These are phyloP conservation scores for Sorex araneus DNA, from an alignment of 2,113 vertebrate genomes.

Conservation along the genomic window DNA sequence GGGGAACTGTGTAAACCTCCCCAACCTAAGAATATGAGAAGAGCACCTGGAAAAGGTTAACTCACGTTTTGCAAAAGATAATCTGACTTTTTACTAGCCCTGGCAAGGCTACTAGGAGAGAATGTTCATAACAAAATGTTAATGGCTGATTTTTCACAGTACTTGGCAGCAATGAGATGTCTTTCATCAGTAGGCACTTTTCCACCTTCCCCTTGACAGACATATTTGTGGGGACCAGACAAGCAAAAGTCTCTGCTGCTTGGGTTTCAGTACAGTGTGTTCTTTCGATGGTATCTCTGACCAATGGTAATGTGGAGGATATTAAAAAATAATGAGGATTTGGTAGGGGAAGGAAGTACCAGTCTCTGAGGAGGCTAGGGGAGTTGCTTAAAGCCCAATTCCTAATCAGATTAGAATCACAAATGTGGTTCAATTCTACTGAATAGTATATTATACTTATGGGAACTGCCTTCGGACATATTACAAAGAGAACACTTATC, in stretches of 20 bases:
- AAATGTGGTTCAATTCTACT: conserved; percentile 64
- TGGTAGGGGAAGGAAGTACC: conserved; percentile 65
- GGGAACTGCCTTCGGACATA: conserved; percentile 16
- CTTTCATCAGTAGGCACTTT: conserved; percentile 75
- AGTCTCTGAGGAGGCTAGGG: conserved; percentile 64
- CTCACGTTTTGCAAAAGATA: conserved; percentile 54
- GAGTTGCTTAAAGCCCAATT: conserved; percentile 49
- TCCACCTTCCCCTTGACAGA: conserved; percentile 74
- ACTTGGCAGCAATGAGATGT: conserved; percentile 57
- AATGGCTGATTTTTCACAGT: conserved; percentile 53
- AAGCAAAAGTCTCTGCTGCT: conserved; percentile 70
- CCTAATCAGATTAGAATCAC: conserved; percentile 78
- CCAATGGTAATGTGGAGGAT: conserved; percentile 74
- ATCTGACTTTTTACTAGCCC: conserved; percentile 58
- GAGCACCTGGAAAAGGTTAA: conserved; percentile 36
- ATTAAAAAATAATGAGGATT: conserved; percentile 85
- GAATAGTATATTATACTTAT: conserved; percentile 39
- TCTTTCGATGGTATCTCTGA: conserved; percentile 82
- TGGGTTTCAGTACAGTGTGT: conserved; percentile 78
- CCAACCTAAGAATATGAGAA: conserved; percentile 41
- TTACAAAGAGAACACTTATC: not conserved
- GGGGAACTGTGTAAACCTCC: not conserved
- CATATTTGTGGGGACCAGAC: conserved; percentile 68
- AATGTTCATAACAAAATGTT: conserved; percentile 57
- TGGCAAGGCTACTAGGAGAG: conserved; percentile 61